These are phyloP conservation scores for Parazoanthus darwini DNA, from an alignment of 92 coral and sea anemone genomes.

Conservation along the genomic window DNA sequence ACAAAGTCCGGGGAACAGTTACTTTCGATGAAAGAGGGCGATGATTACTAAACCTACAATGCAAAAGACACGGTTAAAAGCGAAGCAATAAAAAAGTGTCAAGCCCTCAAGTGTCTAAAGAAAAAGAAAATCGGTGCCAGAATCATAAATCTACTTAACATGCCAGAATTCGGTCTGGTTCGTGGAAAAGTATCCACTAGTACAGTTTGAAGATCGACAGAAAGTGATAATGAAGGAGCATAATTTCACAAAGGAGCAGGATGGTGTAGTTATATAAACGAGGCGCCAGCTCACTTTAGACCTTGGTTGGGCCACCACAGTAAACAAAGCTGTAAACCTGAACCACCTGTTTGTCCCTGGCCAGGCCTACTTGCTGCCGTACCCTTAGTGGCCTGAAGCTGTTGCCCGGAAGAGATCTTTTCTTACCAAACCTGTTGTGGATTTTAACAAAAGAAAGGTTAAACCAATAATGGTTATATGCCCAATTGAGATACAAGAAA, in stretches of 20 bases:
- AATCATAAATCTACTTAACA: conserved; percentile 3
- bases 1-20: background rate
- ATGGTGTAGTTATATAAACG: conserved; percentile 16
- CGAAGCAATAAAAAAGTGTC: background rate
- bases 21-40: conserved; percentile 5
- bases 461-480: background rate
- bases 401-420: conserved; percentile 1
- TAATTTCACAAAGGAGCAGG: conserved; percentile 1
- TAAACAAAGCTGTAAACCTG: conserved; percentile 26
- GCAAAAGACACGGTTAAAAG: background rate
- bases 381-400: conserved; percentile 2
- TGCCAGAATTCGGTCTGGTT: conserved; percentile 33
- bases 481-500: background rate
- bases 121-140: conserved; percentile 13
- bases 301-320: conserved; percentile 37
- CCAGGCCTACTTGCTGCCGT: conserved; percentile 4
- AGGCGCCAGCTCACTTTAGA: conserved; percentile 36
- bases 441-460: background rate
- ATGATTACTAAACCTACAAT: background rate
- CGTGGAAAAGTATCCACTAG: conserved; percentile 50
- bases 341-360: conserved; percentile 2
- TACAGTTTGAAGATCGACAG: conserved; percentile 44
- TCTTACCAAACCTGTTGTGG: background rate
- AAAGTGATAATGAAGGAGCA: conserved; percentile 28
- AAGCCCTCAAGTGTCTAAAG: background rate